Conservation (phyloP, 1,140 invertebrate species). For the Achroia grisella region DNA sequence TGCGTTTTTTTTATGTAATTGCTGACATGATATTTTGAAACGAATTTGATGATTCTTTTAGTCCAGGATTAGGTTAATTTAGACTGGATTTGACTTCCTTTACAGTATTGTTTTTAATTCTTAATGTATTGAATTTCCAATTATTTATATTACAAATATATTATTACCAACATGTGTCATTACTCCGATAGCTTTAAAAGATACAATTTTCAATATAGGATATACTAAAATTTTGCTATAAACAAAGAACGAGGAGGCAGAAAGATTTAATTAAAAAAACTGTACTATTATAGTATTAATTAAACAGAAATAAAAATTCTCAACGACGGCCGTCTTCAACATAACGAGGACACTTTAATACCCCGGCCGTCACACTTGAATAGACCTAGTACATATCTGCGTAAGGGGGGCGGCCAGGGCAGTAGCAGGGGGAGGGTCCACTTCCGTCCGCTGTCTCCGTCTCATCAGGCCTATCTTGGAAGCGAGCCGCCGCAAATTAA, state of each 20-base stretch:
- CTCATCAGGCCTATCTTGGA: slow-evolving; percentile 66
- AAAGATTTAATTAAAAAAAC: slow-evolving; percentile 1
- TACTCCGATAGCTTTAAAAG: too few relatives aligned
- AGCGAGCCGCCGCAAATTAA: slow-evolving; percentile 59
- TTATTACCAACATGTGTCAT: too few relatives aligned
- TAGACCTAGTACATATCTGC: slow-evolving; percentile 51
- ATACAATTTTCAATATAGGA: too few relatives aligned
- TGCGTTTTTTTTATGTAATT: too few relatives aligned
- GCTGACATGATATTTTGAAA: too few relatives aligned
- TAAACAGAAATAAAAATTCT: slow-evolving; percentile 2
- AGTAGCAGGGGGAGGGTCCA: slow-evolving; percentile 23
- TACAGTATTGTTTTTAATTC: too few relatives aligned
- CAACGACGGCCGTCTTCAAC: neutral
- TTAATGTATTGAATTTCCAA: too few relatives aligned
- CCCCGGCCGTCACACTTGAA: slow-evolving; percentile 41
- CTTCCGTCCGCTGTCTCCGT: slow-evolving; percentile 63
- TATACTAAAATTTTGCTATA: too few relatives aligned
- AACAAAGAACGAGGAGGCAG: neutral
- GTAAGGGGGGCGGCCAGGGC: slow-evolving; percentile 19
- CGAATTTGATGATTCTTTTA: too few relatives aligned
- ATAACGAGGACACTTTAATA: slow-evolving; percentile 31
- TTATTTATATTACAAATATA: too few relatives aligned
- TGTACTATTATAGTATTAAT: neutral
- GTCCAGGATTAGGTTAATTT: too few relatives aligned
- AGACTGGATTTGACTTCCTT: too few relatives aligned